Conservation (phyloP, 2,888 invertebrate species). For the Heliconius sara region DNA sequence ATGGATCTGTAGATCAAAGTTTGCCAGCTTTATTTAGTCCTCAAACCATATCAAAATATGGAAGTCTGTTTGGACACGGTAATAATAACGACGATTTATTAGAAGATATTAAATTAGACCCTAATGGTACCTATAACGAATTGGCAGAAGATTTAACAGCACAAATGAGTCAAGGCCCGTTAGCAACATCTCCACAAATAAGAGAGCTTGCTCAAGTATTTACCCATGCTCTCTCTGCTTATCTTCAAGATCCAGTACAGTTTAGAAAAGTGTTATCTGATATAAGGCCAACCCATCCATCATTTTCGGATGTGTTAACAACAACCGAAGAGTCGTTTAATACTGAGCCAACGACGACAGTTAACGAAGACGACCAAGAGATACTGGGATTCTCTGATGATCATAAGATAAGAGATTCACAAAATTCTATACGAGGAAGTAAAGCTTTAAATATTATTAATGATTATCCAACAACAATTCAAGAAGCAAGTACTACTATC, state of each 20-base stretch:
- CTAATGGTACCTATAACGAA: conserved; percentile 74
- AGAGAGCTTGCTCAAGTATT: conserved; percentile 93
- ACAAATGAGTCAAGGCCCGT: conserved; percentile 86
- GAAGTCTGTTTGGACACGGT: conserved; percentile 70
- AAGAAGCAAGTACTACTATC: conserved; percentile 59
- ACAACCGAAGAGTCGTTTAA: conserved; percentile 71
- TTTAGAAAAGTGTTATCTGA: conserved; percentile 90
- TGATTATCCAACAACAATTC: conserved; percentile 55
- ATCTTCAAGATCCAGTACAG: conserved; percentile 91
- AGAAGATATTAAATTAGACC: conserved; percentile 73
- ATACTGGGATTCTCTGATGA: conserved; percentile 90
- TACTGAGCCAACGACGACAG: conserved; percentile 84
- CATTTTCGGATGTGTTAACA: conserved; percentile 74
- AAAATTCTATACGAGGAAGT: conserved; percentile 67
- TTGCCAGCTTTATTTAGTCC: conserved; percentile 86
- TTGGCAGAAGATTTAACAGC: conserved; percentile 83
- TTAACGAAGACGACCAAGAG: conserved; percentile 89
- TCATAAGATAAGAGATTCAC: conserved; percentile 62
- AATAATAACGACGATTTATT: conserved; percentile 67
- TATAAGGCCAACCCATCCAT: conserved; percentile 91
- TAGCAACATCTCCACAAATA: conserved; percentile 86
- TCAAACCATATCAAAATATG: conserved; percentile 87
- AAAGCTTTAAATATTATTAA: conserved; percentile 72
- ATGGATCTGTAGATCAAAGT: conserved; percentile 75
- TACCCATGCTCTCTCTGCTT: conserved; percentile 91